These are phyloP conservation scores for Theodoxus fluviatilis DNA, from an alignment of 2,888 invertebrate species.

Conservation along the genomic window DNA sequence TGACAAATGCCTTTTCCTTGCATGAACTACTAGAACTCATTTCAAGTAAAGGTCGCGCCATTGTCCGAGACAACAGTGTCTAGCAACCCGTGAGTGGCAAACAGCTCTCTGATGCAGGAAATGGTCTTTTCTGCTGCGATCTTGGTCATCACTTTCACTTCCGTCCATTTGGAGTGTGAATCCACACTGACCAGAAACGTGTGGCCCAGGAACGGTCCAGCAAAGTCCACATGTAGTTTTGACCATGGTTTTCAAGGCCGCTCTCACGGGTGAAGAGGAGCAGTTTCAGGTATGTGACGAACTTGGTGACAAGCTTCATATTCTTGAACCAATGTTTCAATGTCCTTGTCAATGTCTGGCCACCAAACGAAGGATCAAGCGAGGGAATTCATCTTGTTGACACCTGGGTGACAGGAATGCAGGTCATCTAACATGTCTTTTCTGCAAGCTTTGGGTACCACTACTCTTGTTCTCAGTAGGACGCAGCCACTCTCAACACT, in stretches of 20 bases:
- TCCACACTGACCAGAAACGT: conserved; percentile 40
- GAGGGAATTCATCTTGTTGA: conserved; percentile 35
- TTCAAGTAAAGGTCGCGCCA: no score
- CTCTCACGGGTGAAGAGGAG: conserved; percentile 44
- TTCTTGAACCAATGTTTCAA: conserved; percentile 26
- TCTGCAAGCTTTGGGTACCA: conserved; percentile 27
- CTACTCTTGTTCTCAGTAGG: conserved; percentile 30
- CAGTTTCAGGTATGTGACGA: conserved; percentile 30
- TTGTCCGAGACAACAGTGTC: conserved; percentile 37
- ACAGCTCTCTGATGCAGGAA: no score
- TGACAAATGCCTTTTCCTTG: conserved; percentile 32
- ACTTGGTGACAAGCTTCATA: conserved; percentile 34
- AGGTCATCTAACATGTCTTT: conserved; percentile 30
- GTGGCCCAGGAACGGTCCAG: conserved; percentile 41
- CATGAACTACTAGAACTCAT: conserved; percentile 32
- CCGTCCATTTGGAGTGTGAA: conserved; percentile 40
- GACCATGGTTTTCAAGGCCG: conserved; percentile 40
- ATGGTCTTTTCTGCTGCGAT: not conserved
- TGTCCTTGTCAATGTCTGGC: conserved; percentile 36
- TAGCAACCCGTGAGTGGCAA: conserved; percentile 36
- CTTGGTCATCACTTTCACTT: conserved; percentile 21
- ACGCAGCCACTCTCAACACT: conserved; percentile 26
- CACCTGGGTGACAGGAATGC: conserved; percentile 37
- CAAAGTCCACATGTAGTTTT: conserved; percentile 45
- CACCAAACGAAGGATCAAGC: conserved; percentile 38